phyloP scores from a whole-genome alignment of 2,797 vertebrate genomes.

The Falco cherrug region DNA sequence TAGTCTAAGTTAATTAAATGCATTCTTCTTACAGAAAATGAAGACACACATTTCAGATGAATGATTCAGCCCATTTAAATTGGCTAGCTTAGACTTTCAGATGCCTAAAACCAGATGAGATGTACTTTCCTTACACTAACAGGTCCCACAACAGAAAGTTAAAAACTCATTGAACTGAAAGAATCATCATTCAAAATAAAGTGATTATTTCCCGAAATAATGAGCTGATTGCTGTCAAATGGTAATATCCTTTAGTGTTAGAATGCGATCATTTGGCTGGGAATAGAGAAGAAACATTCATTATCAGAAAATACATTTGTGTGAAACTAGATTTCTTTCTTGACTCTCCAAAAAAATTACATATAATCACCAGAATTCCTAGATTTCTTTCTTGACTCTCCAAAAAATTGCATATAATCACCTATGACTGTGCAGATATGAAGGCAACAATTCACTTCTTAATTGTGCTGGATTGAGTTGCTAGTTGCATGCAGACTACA shows the following conservation, averaged over 20 bases:
- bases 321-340: background rate
- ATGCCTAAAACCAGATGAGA: background rate
- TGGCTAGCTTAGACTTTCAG: background rate
- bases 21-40: background rate
- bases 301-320: background rate
- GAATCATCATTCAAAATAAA: background rate
- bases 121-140: background rate
- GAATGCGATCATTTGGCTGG: background rate
- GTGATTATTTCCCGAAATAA: background rate
- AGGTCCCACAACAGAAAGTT: background rate
- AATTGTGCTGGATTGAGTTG: background rate
- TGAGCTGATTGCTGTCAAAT: background rate
- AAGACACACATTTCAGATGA: background rate
- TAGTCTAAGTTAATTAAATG: background rate
- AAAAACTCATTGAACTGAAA: background rate
- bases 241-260: background rate
- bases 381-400: background rate
- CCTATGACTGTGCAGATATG: background rate
- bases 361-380: too few species aligned
- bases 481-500: background rate
- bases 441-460: background rate
- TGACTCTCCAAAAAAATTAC: background rate
- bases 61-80: background rate
- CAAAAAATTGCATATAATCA: too few species aligned
- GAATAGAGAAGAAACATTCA: background rate